Evolutionary conservation across 2,888 invertebrate species (phyloP).

Genomic region (Cylindroiulus punctatus): DNA sequence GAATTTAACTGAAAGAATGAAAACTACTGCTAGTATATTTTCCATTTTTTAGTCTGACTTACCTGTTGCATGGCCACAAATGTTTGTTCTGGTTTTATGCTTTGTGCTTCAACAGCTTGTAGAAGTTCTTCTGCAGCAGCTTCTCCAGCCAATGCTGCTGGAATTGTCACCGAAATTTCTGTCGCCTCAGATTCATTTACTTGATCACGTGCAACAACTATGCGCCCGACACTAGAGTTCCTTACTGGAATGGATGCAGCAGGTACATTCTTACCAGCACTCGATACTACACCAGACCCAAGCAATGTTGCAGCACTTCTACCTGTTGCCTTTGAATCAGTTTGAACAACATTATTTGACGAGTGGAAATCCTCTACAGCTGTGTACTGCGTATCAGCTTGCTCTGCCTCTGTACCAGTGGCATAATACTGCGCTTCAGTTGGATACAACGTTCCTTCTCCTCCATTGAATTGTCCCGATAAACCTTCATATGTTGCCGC

Average conservation of each 20-base stretch:
- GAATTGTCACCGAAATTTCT: conserved; percentile 61
- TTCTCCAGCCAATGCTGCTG: conserved; percentile 59
- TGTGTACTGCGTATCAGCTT: conserved; percentile 52
- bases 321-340: background rate
- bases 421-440: conserved; percentile 54
- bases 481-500: conserved; percentile 51
- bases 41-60: background rate
- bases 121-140: conserved; percentile 58
- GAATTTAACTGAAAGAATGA: too few relatives aligned
- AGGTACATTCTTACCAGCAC: conserved; percentile 57
- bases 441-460: conserved; percentile 51
- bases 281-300: conserved; percentile 48
- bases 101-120: conserved; percentile 58
- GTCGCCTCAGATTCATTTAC: conserved; percentile 57
- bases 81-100: conserved; percentile 58
- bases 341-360: conserved; percentile 12
- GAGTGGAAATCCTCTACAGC: conserved; percentile 45
- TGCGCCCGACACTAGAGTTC: conserved; percentile 56
- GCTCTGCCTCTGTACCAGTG: conserved; percentile 52
- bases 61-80: conserved; percentile 60
- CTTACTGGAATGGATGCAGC: conserved; percentile 11
- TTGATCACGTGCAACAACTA: conserved; percentile 59
- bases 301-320: background rate
- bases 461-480: conserved; percentile 46
- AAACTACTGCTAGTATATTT: too few relatives aligned